These are phyloP conservation scores for Salmo trutta DNA, from an alignment of 2,797 vertebrate genomes.

Conservation along the genomic window DNA sequence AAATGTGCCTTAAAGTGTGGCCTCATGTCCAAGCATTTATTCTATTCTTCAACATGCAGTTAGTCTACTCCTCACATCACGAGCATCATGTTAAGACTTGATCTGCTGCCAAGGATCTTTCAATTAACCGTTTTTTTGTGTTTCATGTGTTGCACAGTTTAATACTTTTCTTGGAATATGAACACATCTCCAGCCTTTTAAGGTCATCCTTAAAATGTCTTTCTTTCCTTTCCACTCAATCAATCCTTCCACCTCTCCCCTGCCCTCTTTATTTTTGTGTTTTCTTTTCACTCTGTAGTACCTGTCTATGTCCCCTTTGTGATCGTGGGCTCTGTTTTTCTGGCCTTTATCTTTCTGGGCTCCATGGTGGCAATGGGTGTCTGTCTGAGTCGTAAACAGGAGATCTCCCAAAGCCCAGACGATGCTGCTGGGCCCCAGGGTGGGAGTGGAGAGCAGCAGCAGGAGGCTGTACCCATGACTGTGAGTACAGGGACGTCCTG, in stretches of 20 bases:
- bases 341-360: slow-evolving; percentile 2
- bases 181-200: background rate
- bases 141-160: background rate
- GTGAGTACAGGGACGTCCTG: background rate
- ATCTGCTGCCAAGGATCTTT: background rate
- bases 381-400: background rate
- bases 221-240: background rate
- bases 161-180: background rate
- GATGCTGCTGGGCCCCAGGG: background rate
- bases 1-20: background rate
- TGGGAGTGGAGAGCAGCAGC: background rate
- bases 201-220: background rate
- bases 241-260: background rate
- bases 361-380: slow-evolving; percentile 1
- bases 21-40: background rate
- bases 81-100: slow-evolving; percentile 1
- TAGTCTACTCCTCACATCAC: background rate
- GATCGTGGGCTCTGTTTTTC: background rate
- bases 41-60: background rate
- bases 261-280: background rate
- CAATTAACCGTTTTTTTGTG: background rate
- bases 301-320: slow-evolving; percentile 2
- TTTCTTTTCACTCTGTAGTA: background rate
- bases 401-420: background rate
- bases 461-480: background rate